A percentile compares a stretch with the other conserved stretches of the same genome.
These are phyloP conservation scores for Drosophila bocqueti DNA, from an alignment of 1,140 invertebrate genomes.

Conservation along the genomic window DNA sequence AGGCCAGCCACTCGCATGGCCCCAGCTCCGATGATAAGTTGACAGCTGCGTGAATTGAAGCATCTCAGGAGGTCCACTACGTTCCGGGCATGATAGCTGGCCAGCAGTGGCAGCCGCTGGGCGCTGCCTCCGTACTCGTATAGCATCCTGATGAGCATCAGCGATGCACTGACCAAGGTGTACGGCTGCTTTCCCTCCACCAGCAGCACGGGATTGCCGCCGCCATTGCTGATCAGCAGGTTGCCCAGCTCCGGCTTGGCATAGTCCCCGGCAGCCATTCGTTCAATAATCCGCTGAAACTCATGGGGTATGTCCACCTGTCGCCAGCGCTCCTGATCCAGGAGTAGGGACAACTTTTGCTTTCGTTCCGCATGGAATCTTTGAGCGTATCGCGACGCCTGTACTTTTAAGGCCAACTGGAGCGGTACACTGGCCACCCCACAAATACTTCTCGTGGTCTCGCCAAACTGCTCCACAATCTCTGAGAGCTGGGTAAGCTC, in stretches of 20 bases:
- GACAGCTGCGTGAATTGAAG: slow-evolving; percentile 97
- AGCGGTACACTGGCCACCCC: slow-evolving; percentile 92
- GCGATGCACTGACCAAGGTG: slow-evolving; percentile 93
- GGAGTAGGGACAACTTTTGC: slow-evolving; percentile 91
- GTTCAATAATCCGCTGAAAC: slow-evolving; percentile 93
- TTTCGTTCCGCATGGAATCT: slow-evolving; percentile 96
- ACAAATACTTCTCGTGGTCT: slow-evolving; percentile 91
- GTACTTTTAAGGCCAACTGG: slow-evolving; percentile 93
- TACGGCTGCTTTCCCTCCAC: slow-evolving; percentile 93
- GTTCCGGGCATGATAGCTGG: slow-evolving; percentile 90
- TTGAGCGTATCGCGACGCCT: slow-evolving; percentile 96
- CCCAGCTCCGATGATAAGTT: slow-evolving; percentile 97
- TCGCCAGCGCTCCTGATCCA: slow-evolving; percentile 97
- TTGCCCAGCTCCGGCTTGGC: slow-evolving; percentile 61
- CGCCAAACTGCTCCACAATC: slow-evolving; percentile 92
- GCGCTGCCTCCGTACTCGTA: slow-evolving; percentile 95
- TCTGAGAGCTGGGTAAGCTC: slow-evolving; percentile 92
- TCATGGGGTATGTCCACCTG: slow-evolving; percentile 95
- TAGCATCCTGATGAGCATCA: slow-evolving; percentile 94
- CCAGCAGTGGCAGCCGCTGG: slow-evolving; percentile 88
- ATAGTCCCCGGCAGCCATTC: slow-evolving; percentile 87
- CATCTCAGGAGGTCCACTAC: slow-evolving; percentile 94
- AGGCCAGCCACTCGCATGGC: slow-evolving; percentile 97
- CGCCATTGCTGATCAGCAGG: slow-evolving; percentile 70
- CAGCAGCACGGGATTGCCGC: slow-evolving; percentile 87